Evolutionary conservation across 2,888 invertebrate genomes (phyloP), one percentile per base, ranked within the genome.

Genomic region (Tromatobia lineatoria): DNA sequence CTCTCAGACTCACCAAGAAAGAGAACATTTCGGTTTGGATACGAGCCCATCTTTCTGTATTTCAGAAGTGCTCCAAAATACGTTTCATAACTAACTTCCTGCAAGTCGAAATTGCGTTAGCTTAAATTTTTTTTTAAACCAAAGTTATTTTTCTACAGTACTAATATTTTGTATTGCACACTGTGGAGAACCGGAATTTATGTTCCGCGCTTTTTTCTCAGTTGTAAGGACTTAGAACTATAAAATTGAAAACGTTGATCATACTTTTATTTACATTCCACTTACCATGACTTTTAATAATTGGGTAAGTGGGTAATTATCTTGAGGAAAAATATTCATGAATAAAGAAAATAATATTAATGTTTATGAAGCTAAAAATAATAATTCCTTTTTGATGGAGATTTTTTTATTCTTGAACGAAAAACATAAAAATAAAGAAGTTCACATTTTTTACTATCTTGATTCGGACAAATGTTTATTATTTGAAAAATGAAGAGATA

Each of bases 11-110:
- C 66, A 38, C 71, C 42, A 67, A 80, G 80, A 77, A 23, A 67
- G 67, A 38, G 50, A 29, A 50, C 76, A 75, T 73, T 71, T 57
- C 66, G 59, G 57, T 57, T 83, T 69, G 76, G 61, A 75, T n/a
- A 61, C 69, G 67, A 73, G 73, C 45, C 59, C 59, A 73, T 57
- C 57, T 15, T 15, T 71, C 10, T n/a, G 23, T 4, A 34, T 13
- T 29, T 3, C 3, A 34, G 6, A 8, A 8, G 2, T 7, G 59
- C 34, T 29, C 34, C 59, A n/a, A 18, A 29, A 34, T 34, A 34
- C 15, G n/a, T n/a, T 34, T 18, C 34, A 34, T 18, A 61, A 61
- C 34, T 34, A 29, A 61, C n/a, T 61, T 61, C 57, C 57, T 25
- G 23, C 23, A 23, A 52, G 18, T 0, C 57, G 13, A 57, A 57